phyloP scores from a whole-genome alignment of 2,888 invertebrate genomes.

The Galerucella nymphaeae region DNA sequence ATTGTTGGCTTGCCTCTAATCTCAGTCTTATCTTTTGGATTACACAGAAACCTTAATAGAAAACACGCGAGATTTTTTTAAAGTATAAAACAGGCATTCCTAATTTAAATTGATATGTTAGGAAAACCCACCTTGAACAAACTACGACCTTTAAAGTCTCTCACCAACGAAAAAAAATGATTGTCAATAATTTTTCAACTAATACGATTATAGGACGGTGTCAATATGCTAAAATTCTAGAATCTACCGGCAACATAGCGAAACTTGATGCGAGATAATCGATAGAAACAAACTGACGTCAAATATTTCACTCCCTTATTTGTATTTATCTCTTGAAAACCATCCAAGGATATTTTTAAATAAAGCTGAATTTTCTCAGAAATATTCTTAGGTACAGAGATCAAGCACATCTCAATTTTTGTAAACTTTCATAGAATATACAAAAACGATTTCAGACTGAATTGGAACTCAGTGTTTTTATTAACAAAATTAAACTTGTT shows the following conservation, averaged over 20 bases:
- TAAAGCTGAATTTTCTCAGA: background rate
- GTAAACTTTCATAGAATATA: background rate
- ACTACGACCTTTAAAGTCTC: background rate
- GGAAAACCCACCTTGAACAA: constrained; percentile 18
- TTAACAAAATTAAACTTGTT: background rate
- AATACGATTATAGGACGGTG: background rate
- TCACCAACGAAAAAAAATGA: constrained; percentile 21
- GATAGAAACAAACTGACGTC: constrained; percentile 7
- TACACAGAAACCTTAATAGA: background rate
- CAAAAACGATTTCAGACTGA: background rate
- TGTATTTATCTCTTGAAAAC: background rate
- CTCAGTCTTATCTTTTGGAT: background rate
- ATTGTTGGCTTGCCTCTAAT: background rate
- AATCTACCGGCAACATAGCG: constrained; percentile 10
- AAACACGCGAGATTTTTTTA: background rate
- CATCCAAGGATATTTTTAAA: background rate
- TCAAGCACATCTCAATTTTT: background rate
- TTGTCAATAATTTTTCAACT: constrained; percentile 26
- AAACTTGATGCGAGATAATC: constrained; percentile 10
- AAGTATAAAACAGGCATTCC: constrained; percentile 17
- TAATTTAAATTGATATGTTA: constrained; percentile 37
- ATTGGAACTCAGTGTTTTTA: background rate
- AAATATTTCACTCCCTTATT: constrained; percentile 7
- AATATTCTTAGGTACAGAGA: background rate
- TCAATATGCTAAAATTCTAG: background rate